Percentiles rank a stretch among this genome's conserved stretches.
These are phyloP conservation scores for Sebastes schlegelii DNA, from an alignment of 2,113 vertebrate genomes.

Conservation along the genomic window DNA sequence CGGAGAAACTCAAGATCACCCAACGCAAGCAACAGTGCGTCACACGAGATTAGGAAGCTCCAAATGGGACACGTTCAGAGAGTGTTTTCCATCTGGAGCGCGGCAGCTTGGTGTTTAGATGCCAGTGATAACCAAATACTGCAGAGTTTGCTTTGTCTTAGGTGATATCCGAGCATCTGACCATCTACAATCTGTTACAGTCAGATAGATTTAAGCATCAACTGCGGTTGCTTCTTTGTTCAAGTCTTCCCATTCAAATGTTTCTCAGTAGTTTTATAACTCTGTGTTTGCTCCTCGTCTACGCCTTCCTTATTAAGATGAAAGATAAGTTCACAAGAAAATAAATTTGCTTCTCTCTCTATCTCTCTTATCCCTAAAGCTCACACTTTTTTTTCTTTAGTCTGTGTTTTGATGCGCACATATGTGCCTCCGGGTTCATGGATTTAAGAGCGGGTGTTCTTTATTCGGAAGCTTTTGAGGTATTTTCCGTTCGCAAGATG, in stretches of 20 bases:
- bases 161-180: conserved; percentile 42
- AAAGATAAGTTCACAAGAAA: not conserved
- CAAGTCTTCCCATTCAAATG: not conserved
- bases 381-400: not conserved
- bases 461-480: conserved; percentile 2
- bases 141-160: conserved; percentile 34
- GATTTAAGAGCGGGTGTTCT: conserved; percentile 23
- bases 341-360: not conserved
- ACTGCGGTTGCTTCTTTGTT: not conserved
- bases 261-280: not conserved
- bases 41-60: conserved; percentile 36
- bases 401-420: conserved; percentile 7
- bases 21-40: conserved; percentile 24
- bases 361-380: conserved; percentile 6
- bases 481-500: not conserved
- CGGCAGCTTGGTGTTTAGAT: conserved; percentile 38
- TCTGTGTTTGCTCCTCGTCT: not conserved
- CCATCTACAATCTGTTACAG: conserved; percentile 25
- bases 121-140: conserved; percentile 24
- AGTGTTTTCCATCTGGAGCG: conserved; percentile 46
- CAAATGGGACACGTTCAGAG: conserved; percentile 17
- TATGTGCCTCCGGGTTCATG: conserved; percentile 1
- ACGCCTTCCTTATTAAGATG: not conserved
- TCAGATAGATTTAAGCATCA: conserved; percentile 6
- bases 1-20: conserved; percentile 27